These are phyloP conservation scores for Drosophila borborema DNA, from an alignment of 2,888 invertebrate genomes.

Conservation along the genomic window DNA sequence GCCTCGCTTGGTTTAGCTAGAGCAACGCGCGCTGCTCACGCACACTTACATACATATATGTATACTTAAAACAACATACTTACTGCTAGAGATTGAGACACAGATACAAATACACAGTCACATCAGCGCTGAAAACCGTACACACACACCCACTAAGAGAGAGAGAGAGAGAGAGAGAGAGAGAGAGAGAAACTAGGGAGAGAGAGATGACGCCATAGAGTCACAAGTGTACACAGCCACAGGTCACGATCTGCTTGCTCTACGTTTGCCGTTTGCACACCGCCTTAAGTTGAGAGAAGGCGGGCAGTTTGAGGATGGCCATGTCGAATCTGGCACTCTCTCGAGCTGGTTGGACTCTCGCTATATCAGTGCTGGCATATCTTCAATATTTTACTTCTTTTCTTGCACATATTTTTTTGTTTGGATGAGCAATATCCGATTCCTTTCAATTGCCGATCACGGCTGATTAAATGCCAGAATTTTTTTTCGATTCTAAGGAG, in stretches of 20 bases:
- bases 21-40: constrained; percentile 57
- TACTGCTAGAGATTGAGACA: constrained; percentile 37
- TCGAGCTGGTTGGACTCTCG: constrained; percentile 6
- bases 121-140: background rate
- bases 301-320: constrained; percentile 71
- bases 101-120: constrained; percentile 10
- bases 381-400: too few relatives aligned
- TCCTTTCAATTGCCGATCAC: too few relatives aligned
- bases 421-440: too few relatives aligned
- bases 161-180: constrained; percentile 7
- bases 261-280: constrained; percentile 18
- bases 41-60: constrained; percentile 19
- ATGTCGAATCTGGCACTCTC: constrained; percentile 27
- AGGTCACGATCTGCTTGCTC: constrained; percentile 56
- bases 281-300: constrained; percentile 51
- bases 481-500: too few relatives aligned
- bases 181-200: background rate
- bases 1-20: constrained; percentile 66
- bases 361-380: constrained; percentile 24
- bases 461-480: too few relatives aligned
- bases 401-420: too few relatives aligned
- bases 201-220: constrained; percentile 39
- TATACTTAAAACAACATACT: constrained; percentile 34
- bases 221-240: constrained; percentile 51
- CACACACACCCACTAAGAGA: constrained; percentile 1